Evolutionary conservation across 2,888 invertebrate genomes (phyloP).

Genomic region (Andrena trimmerana): DNA sequence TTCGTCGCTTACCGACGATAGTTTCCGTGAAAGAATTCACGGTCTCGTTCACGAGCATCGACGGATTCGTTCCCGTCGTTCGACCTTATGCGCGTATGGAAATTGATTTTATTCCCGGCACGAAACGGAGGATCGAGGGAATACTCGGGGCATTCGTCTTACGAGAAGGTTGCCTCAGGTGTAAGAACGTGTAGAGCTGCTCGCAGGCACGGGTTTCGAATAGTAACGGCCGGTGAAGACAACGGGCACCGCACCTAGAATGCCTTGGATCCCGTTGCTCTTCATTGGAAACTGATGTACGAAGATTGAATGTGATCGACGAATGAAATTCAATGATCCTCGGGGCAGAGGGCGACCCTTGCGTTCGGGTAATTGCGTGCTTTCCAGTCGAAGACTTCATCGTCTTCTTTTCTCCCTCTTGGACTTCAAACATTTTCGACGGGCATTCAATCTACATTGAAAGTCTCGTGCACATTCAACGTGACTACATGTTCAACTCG

Average conservation of each 20-base stretch:
- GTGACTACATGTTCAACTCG: not conserved
- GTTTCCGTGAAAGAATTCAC: conserved; percentile 7
- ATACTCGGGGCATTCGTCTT: conserved; percentile 47
- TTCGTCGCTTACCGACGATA: not conserved
- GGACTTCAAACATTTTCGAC: not conserved
- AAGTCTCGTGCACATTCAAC: not conserved
- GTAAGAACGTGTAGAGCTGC: conserved; percentile 47
- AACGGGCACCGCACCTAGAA: conserved; percentile 59
- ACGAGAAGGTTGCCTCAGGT: conserved; percentile 35
- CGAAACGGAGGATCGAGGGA: conserved; percentile 43
- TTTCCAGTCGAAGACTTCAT: not conserved
- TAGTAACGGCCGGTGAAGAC: conserved; percentile 59
- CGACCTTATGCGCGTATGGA: conserved; percentile 17
- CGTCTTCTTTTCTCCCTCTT: not conserved
- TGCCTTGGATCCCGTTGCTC: conserved; percentile 59
- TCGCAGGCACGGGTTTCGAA: conserved; percentile 54
- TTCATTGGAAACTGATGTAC: conserved; percentile 55
- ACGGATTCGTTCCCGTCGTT: conserved; percentile 11
- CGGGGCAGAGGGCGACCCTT: not conserved
- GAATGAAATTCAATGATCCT: conserved; percentile 40
- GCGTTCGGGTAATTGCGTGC: not conserved
- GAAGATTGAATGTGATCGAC: conserved; percentile 46
- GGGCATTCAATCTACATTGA: not conserved
- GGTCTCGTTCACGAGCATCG: not conserved
- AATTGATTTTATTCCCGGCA: conserved; percentile 47